Evolutionary conservation across 1,140 invertebrate species (phyloP).

Genomic region (Drosophila bocqueti): DNA sequence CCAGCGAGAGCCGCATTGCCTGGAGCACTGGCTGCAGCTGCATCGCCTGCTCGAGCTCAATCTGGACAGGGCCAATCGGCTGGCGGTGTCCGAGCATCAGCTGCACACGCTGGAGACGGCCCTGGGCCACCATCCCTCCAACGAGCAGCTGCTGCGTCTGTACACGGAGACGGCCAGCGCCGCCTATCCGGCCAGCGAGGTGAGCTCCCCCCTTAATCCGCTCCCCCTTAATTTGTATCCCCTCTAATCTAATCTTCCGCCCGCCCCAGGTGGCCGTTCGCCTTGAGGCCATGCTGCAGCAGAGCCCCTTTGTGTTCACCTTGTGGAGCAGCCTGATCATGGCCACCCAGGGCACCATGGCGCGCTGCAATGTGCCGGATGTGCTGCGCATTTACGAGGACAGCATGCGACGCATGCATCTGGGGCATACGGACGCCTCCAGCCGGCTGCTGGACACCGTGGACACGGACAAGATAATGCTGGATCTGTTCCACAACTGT

Average conservation of each 20-base stretch:
- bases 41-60: conserved; percentile 48
- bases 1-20: conserved; percentile 21
- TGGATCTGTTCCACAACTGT: conserved; percentile 87
- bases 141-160: conserved; percentile 87
- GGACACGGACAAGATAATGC: conserved; percentile 85
- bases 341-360: conserved; percentile 87
- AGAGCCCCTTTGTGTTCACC: conserved; percentile 86
- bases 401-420: conserved; percentile 86
- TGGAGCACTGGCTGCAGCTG: conserved; percentile 50
- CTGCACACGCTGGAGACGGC: conserved; percentile 46
- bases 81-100: conserved; percentile 62
- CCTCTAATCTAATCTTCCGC: conserved; percentile 85
- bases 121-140: conserved; percentile 85
- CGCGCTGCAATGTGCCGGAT: conserved; percentile 87
- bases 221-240: neutral
- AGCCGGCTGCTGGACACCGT: conserved; percentile 1
- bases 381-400: conserved; percentile 87
- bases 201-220: conserved; percentile 2
- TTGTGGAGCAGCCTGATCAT: conserved; percentile 88
- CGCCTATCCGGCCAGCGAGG: conserved; percentile 64
- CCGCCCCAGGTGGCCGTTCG: conserved; percentile 84
- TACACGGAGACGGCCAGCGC: conserved; percentile 59
- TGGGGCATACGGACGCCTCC: conserved; percentile 56
- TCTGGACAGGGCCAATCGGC: conserved; percentile 45
- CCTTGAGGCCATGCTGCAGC: conserved; percentile 85